A percentile compares a stretch with the other conserved stretches of the same genome.
phyloP scores from a whole-genome alignment of 2,797 vertebrate genomes.

The Ispidina picta region DNA sequence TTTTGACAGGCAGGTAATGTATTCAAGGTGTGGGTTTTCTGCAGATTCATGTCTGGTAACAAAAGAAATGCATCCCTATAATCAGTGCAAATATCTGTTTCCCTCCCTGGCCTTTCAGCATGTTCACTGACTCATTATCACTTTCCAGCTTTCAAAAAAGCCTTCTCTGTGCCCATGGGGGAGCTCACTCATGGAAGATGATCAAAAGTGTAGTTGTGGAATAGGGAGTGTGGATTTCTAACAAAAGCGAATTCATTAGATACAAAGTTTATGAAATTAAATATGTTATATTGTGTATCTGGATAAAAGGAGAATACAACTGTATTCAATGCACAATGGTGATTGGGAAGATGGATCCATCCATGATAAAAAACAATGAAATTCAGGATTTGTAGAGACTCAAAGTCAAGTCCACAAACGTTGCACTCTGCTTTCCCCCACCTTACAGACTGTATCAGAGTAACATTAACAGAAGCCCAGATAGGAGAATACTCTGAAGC shows the following conservation, averaged over 20 bases:
- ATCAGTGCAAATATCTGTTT: not conserved
- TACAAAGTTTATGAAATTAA: not conserved
- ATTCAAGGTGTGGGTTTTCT: not conserved
- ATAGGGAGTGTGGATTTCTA: not conserved
- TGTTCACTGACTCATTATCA: not conserved
- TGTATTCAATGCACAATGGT: not conserved
- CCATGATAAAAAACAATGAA: not conserved
- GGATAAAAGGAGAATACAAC: not conserved
- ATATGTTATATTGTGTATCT: not conserved
- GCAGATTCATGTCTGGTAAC: not conserved
- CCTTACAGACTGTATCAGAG: not conserved
- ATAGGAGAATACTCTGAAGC: not conserved
- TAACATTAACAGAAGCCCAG: not conserved
- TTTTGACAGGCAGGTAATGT: not conserved
- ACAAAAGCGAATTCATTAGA: not conserved
- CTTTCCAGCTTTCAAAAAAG: not conserved
- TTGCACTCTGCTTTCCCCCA: not conserved
- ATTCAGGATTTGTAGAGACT: not conserved
- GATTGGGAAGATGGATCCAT: not conserved
- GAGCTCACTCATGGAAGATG: not conserved
- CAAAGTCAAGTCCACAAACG: not conserved
- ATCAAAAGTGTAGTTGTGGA: not conserved
- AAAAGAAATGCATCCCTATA: not conserved
- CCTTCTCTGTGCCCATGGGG: not conserved
- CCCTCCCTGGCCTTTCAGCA: not conserved